phyloP scores from a whole-genome alignment of 2,797 vertebrate genomes.

The Notolabrus celidotus region DNA sequence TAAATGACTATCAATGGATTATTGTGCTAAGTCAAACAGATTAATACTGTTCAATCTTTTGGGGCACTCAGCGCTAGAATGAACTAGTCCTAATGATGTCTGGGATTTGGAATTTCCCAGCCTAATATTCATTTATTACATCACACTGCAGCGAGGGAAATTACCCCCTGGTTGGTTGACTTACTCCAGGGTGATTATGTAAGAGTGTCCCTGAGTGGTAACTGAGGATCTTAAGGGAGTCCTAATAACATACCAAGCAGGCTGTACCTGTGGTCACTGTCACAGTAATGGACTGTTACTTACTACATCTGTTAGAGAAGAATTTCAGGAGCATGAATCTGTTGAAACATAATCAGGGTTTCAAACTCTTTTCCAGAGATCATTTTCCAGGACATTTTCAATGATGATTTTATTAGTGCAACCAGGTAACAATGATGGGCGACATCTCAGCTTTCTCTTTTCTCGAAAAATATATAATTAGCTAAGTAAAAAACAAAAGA shows the following conservation, averaged over 20 bases:
- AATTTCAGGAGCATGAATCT: not conserved
- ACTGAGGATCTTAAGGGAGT: slow-evolving; percentile 14
- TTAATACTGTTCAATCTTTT: slow-evolving; percentile 53
- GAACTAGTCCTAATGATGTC: slow-evolving; percentile 50
- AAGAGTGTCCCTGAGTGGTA: slow-evolving; percentile 14
- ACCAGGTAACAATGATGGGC: too few species aligned
- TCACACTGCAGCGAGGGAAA: slow-evolving; percentile 39
- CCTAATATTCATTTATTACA: slow-evolving; percentile 63
- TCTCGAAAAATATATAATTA: too few species aligned
- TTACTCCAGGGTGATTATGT: slow-evolving; percentile 28
- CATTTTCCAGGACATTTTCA: too few species aligned
- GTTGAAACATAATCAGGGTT: slow-evolving; percentile 1
- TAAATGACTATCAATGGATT: slow-evolving; percentile 43
- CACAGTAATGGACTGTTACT: not conserved
- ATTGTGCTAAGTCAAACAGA: slow-evolving; percentile 44
- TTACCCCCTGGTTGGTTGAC: slow-evolving; percentile 30
- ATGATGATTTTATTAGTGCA: too few species aligned
- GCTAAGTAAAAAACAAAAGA: too few species aligned
- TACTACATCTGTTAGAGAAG: not conserved
- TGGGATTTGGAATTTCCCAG: slow-evolving; percentile 61
- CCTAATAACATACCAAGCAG: slow-evolving; percentile 2
- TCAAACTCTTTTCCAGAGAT: not conserved
- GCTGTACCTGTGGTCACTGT: slow-evolving; percentile 8
- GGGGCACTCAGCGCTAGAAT: slow-evolving; percentile 25
- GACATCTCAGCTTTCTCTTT: too few species aligned